These are phyloP conservation scores for Physella acuta DNA, from an alignment of 1,140 invertebrate species.

Conservation along the genomic window DNA sequence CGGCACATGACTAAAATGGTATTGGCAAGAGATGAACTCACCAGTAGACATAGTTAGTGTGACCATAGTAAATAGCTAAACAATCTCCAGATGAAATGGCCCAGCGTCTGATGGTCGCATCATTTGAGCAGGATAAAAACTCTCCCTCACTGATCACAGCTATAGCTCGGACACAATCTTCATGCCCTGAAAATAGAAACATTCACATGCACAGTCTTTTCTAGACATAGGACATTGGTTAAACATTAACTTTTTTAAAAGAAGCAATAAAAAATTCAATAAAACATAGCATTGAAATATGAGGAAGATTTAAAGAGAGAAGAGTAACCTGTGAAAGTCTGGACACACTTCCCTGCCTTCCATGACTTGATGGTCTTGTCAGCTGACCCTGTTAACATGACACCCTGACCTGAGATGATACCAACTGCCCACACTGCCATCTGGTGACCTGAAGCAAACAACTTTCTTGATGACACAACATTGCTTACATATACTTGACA, in stretches of 20 bases:
- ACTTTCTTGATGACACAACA: too few species aligned
- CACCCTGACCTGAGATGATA: conserved; percentile 63
- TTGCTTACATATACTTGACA: too few species aligned
- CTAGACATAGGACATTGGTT: too few species aligned
- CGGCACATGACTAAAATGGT: too few species aligned
- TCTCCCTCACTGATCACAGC: conserved; percentile 69
- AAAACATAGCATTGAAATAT: too few species aligned
- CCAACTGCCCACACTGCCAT: conserved; percentile 86
- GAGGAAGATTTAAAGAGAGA: too few species aligned
- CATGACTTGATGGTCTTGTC: conserved; percentile 88
- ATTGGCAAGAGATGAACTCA: too few species aligned
- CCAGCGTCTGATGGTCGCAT: conserved; percentile 83
- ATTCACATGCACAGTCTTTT: too few species aligned
- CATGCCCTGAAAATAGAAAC: conserved; percentile 78
- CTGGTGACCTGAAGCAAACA: conserved; percentile 67
- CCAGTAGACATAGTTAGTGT: conserved; percentile 69
- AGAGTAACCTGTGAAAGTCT: conserved; percentile 59
- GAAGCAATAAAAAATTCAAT: too few species aligned
- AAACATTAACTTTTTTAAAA: too few species aligned
- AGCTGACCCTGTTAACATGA: conserved; percentile 78
- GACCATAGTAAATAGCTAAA: conserved; percentile 76
- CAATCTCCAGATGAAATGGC: conserved; percentile 71
- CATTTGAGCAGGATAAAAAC: conserved; percentile 88
- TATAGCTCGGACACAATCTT: conserved; percentile 85
- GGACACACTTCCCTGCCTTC: conserved; percentile 64